Percentiles rank a stretch among this genome's conserved stretches.
Conservation (phyloP, 2,113 vertebrate genomes). For the Grammomys dolichurus region DNA sequence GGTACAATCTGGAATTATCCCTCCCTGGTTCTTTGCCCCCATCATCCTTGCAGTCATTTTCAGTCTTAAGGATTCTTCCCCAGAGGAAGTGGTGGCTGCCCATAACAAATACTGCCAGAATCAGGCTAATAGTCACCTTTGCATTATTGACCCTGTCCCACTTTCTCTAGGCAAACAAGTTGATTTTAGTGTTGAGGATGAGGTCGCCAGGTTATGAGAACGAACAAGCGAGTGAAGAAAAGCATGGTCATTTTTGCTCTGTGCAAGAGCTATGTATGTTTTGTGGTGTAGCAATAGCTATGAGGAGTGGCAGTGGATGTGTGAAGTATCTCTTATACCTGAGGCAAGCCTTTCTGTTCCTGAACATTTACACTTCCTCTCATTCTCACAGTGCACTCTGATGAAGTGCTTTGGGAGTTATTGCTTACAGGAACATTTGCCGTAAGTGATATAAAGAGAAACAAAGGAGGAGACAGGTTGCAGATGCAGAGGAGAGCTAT, state of each 20-base stretch:
- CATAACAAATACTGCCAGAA: too few species aligned
- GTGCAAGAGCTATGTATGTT: not conserved
- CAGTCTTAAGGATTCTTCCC: too few species aligned
- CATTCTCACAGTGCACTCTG: slow-evolving; percentile 33
- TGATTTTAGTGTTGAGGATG: too few species aligned
- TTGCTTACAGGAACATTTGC: slow-evolving; percentile 38
- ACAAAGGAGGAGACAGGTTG: slow-evolving; percentile 65
- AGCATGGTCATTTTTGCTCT: not conserved
- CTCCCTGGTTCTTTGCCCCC: too few species aligned
- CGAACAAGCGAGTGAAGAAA: not conserved
- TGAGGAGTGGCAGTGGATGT: not conserved
- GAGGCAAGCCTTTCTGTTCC: slow-evolving; percentile 27
- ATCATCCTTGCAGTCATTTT: too few species aligned
- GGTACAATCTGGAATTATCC: too few species aligned
- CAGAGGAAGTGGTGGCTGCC: too few species aligned
- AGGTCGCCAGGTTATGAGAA: not conserved
- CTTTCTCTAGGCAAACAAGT: too few species aligned
- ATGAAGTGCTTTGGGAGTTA: slow-evolving; percentile 65
- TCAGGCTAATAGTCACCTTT: too few species aligned
- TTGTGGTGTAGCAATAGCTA: not conserved
- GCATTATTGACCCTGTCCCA: too few species aligned
- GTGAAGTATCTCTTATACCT: not conserved
- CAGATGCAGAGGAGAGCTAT: slow-evolving; percentile 73
- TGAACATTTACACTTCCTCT: slow-evolving; percentile 43
- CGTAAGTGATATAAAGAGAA: slow-evolving; percentile 70